Base-by-base conservation (phyloP, 2,797 vertebrate species). In the Onychomys arenicola region DNA sequence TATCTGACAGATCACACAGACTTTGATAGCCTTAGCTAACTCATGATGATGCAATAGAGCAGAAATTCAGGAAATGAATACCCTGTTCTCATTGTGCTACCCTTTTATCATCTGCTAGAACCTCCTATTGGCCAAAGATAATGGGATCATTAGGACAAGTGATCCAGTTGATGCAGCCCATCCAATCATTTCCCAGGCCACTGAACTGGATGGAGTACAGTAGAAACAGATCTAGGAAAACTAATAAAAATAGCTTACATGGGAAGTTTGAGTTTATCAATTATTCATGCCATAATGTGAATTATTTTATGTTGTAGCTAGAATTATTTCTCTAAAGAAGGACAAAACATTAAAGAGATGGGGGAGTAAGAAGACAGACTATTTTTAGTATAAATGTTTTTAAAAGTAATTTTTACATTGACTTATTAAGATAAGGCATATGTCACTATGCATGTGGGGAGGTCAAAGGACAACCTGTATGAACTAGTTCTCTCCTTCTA, bases 291-390 rank as follows among this genome's bases (percentile, higher is more conserved):
- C 16, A 88, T 82, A 59, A 40, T 85, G 73, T 73, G n/a, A 84
- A 67, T 89, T 91, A 88, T 81, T 86, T 81, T 81, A 91, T 94
- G 65, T 55, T 82, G 46, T 73, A 52, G 86, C 8, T 29, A 91
- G 59, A 87, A 63, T 84, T 69, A 81, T 89, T 95, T 91, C 34
- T 89, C 82, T 77, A 80, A 73, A 34, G 7, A 61, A 89, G 19
- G 63, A 75, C 4, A 94, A 89, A 17, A 89, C 57, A 29, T 82
- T 89, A 49, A 80, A 12, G 46, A 92, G 43, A 75, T 52, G 34
- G 29, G 84, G 25, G 12, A 90, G 16, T 52, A 59, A 92, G n/a
- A 87, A 76, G 40, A 63, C n/a, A 80, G 63, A 82, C 71, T 65
- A 69, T 82, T 94, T 90, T 89, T 88, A 40, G 25, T 40, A 73